Evolutionary conservation across 1,140 invertebrate species (phyloP), one percentile per base, ranked within the genome.

Genomic region (Zeugodacus cucurbitae): DNA sequence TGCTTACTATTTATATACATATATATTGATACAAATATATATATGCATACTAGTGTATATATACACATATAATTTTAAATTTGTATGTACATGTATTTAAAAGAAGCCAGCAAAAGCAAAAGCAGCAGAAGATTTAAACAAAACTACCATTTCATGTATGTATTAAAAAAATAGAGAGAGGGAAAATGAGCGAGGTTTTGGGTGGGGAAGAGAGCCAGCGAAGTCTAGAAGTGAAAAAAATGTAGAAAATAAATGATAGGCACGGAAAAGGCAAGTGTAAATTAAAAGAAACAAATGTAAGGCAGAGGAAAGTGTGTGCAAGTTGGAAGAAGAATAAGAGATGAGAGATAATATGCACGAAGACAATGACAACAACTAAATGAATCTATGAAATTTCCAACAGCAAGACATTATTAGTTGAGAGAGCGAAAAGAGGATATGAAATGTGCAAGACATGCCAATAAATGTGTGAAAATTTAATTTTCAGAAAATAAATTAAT

Each of bases 81-180:
- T 85, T 64, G 59, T 82, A 88, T 86, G 64, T 64, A 88, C 44
- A 67, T 86, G 82, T 86, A 88, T 86, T 86, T 22, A 74, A 74
- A 48, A 59, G 57, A 54, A 32, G 44, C 41, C 62, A 85, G 74
- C 74, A 44, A 44, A 87, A 82, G 17, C 20, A 26, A 34, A n/a
- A 26, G 48, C 48, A 22, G 58, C 58, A 17, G 11, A 34, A 70
- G 22, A 22, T 4, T 20, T 17, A 70, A 82, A 14, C 37, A 32
- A 82, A 82, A 82, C 41, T 54, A 82, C 74, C 37, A 82, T 82
- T 82, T 82, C 48, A 82, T 48, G 74, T 37, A 82, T 82, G 74
- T 74, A 41, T 44, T 34, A 22, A 82, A 82, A 2, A 82, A 82
- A 14, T 4, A 48, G 48, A 41, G 4, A 44, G 29, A 82, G 37